phyloP scores from a whole-genome alignment of 1,140 invertebrate genomes.

The Achatina immaculata region DNA sequence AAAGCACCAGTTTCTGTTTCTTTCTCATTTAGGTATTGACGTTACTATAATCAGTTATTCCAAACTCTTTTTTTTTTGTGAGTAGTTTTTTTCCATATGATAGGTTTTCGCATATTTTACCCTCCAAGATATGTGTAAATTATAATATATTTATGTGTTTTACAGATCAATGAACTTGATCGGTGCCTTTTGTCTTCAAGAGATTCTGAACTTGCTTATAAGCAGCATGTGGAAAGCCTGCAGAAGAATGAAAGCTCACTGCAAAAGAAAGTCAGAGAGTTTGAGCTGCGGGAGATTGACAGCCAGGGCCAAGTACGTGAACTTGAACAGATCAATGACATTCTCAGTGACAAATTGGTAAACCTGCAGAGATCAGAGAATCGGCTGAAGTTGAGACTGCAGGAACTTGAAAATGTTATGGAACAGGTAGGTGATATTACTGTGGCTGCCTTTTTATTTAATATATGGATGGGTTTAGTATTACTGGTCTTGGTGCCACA shows the following conservation, averaged over 20 bases:
- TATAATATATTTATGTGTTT: neutral
- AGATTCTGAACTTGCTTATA: conserved; percentile 52
- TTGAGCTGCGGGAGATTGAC: conserved; percentile 56
- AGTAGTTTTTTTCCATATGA: too few relatives aligned
- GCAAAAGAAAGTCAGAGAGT: conserved; percentile 57
- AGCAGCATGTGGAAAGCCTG: conserved; percentile 54
- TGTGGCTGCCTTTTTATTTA: too few relatives aligned
- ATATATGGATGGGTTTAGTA: too few relatives aligned
- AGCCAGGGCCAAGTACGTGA: conserved; percentile 51
- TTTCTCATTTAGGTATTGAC: too few relatives aligned
- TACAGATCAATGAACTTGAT: conserved; percentile 50
- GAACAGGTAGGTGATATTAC: conserved; percentile 48
- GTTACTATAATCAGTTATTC: too few relatives aligned
- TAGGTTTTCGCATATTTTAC: too few relatives aligned
- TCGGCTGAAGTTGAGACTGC: conserved; percentile 56
- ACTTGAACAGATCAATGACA: conserved; percentile 52
- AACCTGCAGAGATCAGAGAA: conserved; percentile 60
- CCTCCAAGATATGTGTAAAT: too few relatives aligned
- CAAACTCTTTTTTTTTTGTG: too few relatives aligned
- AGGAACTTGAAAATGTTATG: conserved; percentile 55
- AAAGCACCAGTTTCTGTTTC: too few relatives aligned
- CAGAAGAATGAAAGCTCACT: conserved; percentile 54
- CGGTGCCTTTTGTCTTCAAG: conserved; percentile 49
- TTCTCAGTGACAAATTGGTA: conserved; percentile 57
- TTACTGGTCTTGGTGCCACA: too few relatives aligned